Percentiles rank a stretch among this genome's conserved stretches.
Evolutionary conservation across 1,140 invertebrate genomes (phyloP).

Genomic region (Fopius arisanus): DNA sequence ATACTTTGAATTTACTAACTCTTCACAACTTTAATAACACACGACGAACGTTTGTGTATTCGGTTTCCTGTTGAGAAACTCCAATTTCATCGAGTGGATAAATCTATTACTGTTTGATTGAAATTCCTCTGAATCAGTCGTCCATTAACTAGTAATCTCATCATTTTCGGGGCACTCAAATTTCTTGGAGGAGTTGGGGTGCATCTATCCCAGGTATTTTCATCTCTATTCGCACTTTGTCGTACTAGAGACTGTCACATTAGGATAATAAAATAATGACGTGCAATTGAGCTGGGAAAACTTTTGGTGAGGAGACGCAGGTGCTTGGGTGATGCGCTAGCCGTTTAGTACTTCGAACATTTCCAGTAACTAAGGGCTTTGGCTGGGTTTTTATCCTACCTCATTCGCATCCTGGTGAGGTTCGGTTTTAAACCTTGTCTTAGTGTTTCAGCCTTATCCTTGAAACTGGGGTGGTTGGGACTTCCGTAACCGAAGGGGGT

Average conservation of each 20-base stretch:
- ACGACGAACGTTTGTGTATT: background rate
- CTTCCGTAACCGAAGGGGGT: background rate
- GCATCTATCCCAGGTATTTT: background rate
- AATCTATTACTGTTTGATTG: background rate
- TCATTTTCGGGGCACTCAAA: background rate
- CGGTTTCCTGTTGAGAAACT: background rate
- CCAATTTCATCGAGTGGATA: background rate
- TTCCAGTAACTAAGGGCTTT: constrained; percentile 37
- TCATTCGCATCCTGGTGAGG: constrained; percentile 14
- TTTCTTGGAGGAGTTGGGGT: background rate
- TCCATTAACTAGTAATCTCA: background rate
- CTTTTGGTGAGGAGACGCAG: constrained; percentile 32
- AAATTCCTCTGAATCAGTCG: background rate
- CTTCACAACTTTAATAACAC: background rate
- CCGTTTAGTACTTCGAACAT: constrained; percentile 32
- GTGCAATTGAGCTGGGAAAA: constrained; percentile 22
- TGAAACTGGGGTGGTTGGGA: background rate
- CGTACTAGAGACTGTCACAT: background rate
- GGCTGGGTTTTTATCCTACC: constrained; percentile 16
- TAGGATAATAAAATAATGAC: constrained; percentile 13
- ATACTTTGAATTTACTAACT: background rate
- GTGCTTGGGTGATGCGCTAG: constrained; percentile 25
- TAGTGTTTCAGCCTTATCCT: background rate
- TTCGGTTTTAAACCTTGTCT: constrained; percentile 1
- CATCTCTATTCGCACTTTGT: background rate